These are phyloP conservation scores for Lordiphosa collinella DNA, from an alignment of 1,140 invertebrate species.

Conservation along the genomic window DNA sequence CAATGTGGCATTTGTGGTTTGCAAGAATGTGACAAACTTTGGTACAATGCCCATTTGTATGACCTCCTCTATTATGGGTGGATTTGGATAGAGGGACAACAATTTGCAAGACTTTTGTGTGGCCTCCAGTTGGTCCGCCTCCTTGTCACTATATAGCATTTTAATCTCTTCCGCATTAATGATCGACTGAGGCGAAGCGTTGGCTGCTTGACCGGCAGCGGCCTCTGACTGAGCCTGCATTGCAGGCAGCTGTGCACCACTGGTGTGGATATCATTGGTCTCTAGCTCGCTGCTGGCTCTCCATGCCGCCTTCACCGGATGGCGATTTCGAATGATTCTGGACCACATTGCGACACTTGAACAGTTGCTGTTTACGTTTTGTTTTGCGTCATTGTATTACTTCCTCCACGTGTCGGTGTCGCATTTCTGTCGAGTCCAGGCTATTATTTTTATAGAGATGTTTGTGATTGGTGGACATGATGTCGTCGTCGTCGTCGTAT, in stretches of 20 bases:
- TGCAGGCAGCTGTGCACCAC: constrained; percentile 6
- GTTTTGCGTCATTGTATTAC: constrained; percentile 97
- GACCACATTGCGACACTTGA: constrained; percentile 94
- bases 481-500: constrained; percentile 26
- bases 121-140: constrained; percentile 90
- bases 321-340: constrained; percentile 51
- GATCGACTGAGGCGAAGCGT: constrained; percentile 46
- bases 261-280: constrained; percentile 49
- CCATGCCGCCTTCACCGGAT: constrained; percentile 23
- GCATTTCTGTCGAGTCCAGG: constrained; percentile 93
- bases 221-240: constrained; percentile 7
- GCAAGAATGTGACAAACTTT: constrained; percentile 96
- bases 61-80: constrained; percentile 99
- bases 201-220: constrained; percentile 11
- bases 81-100: constrained; percentile 96
- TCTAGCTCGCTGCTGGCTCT: constrained; percentile 41
- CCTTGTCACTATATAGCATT: constrained; percentile 90
- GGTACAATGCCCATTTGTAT: constrained; percentile 97
- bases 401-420: constrained; percentile 96
- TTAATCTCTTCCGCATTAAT: constrained; percentile 91
- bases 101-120: constrained; percentile 98
- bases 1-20: constrained; percentile 88
- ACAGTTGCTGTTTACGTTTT: constrained; percentile 95
- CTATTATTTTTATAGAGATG: constrained; percentile 97
- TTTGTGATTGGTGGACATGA: constrained; percentile 90